Percentiles rank a stretch among this genome's conserved stretches.
Evolutionary conservation across 2,888 invertebrate genomes (phyloP).

Genomic region (Vesta saturnalis): DNA sequence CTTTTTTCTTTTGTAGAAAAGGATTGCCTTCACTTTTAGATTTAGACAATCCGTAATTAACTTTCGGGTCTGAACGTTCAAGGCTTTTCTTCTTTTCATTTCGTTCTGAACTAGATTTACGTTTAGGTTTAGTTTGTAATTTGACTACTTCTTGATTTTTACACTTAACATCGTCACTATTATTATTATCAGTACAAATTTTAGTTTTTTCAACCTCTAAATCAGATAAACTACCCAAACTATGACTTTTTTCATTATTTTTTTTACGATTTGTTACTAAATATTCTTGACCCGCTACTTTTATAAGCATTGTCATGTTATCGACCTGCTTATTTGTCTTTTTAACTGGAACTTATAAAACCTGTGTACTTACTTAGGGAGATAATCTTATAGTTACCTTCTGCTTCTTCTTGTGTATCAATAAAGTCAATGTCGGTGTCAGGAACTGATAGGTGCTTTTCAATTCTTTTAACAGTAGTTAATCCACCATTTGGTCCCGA

Average conservation of each 20-base stretch:
- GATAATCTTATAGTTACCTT: slow-evolving; percentile 21
- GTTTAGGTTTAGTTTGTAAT: neutral
- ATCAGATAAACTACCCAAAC: slow-evolving; percentile 60
- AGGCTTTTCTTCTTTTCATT: slow-evolving; percentile 19
- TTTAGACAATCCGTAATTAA: slow-evolving; percentile 55
- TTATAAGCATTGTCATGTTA: slow-evolving; percentile 61
- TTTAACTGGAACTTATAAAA: slow-evolving; percentile 30
- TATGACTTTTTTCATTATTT: slow-evolving; percentile 57
- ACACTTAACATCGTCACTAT: slow-evolving; percentile 33
- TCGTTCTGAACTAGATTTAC: neutral
- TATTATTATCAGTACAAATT: slow-evolving; percentile 36
- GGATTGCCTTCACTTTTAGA: slow-evolving; percentile 62
- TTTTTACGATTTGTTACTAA: slow-evolving; percentile 59
- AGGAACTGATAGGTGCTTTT: slow-evolving; percentile 71
- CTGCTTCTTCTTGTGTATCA: slow-evolving; percentile 64
- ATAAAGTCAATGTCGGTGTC: slow-evolving; percentile 80
- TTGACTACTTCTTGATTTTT: slow-evolving; percentile 31
- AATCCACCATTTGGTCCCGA: slow-evolving; percentile 87
- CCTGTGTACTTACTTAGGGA: neutral
- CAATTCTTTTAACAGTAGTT: slow-evolving; percentile 74
- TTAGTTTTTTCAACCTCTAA: slow-evolving; percentile 54
- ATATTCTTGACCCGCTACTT: slow-evolving; percentile 62
- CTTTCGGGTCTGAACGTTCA: slow-evolving; percentile 5
- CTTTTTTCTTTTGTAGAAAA: slow-evolving; percentile 57
- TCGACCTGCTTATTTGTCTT: slow-evolving; percentile 53